Base-by-base conservation (phyloP, 1,140 invertebrate genomes). In the Andricus grossulariae region DNA sequence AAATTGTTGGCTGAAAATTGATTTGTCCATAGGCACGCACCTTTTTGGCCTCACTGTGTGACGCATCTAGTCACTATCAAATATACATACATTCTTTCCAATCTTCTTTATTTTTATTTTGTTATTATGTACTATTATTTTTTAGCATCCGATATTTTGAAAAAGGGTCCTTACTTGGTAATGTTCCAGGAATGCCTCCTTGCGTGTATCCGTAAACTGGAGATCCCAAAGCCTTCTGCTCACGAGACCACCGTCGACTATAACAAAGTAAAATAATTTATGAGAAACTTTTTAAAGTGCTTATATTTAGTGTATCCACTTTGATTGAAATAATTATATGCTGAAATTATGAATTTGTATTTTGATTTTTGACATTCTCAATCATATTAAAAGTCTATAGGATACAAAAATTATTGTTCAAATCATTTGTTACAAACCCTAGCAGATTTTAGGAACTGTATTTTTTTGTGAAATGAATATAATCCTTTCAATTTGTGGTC, bases 161-260 rank as follows among this genome's bases (percentile, higher is more conserved):
- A 72, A 57, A 60, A 50, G 12, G 71, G 71, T 73, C 16, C 49
- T 72, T 85, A 88, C 86, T 86, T 77, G 90, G 89, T 45, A 91
- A 80, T 15, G 90, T 91, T 21, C 90, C 90, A 49, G 90, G 90
- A 54, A 91, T 89, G 54, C 94, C 95, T 75, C 95, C 95, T 45
- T 94, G 94, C 93, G 96, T 96, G 83, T 96, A 96, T 76, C 94
- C 96, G 89, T 96, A 96, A 12, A 97, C 95, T 0, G 96, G 96
- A 2, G 95, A 96, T 0, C 95, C 95, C 80, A 95, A 92, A 82
- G 94, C 94, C 86, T 97, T 97, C 85, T 97, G 96, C 84, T 97
- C 97, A 3, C 95, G 93, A 54, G 95, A 96, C 96, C 96, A 98
- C 78, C 95, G 93, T 72, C 97, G 96, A 86, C 96, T 97, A 86